A percentile compares a stretch with the other conserved stretches of the same genome.
phyloP scores from a whole-genome alignment of 2,888 invertebrate genomes.

The Nysson spinosus region DNA sequence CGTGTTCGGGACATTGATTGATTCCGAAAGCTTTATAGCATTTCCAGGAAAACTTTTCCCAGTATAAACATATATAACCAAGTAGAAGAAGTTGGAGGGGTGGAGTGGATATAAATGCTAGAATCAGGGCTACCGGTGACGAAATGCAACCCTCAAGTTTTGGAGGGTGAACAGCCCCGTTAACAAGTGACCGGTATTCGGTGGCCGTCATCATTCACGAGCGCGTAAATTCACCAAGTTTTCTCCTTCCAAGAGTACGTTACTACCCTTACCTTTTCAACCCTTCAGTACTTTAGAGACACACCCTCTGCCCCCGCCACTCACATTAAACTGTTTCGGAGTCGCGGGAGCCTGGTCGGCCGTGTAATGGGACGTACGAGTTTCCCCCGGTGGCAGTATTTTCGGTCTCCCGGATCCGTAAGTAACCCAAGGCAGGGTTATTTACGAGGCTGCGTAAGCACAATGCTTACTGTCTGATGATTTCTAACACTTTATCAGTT shows the following conservation, averaged over 20 bases:
- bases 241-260: not conserved
- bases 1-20: no score
- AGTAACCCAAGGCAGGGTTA: constrained; percentile 36
- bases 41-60: no score
- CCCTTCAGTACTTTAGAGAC: not conserved
- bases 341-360: constrained; percentile 36
- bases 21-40: no score
- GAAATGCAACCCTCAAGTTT: constrained; percentile 6
- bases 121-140: constrained; percentile 6
- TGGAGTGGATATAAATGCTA: constrained; percentile 8
- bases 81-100: not conserved
- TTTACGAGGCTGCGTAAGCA: constrained; percentile 51
- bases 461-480: constrained; percentile 41
- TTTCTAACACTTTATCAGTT: constrained; percentile 49
- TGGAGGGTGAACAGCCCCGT: constrained; percentile 26
- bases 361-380: constrained; percentile 39
- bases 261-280: not conserved
- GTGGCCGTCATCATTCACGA: constrained; percentile 35
- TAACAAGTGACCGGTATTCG: constrained; percentile 46
- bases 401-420: constrained; percentile 33
- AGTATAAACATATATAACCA: no score
- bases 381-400: constrained; percentile 28
- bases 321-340: constrained; percentile 39
- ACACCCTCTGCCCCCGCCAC: constrained; percentile 9
- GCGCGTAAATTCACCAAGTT: constrained; percentile 21